A percentile compares a stretch with the other conserved stretches of the same genome.
phyloP scores from a whole-genome alignment of 2,797 vertebrate species.

The Furcifer pardalis region DNA sequence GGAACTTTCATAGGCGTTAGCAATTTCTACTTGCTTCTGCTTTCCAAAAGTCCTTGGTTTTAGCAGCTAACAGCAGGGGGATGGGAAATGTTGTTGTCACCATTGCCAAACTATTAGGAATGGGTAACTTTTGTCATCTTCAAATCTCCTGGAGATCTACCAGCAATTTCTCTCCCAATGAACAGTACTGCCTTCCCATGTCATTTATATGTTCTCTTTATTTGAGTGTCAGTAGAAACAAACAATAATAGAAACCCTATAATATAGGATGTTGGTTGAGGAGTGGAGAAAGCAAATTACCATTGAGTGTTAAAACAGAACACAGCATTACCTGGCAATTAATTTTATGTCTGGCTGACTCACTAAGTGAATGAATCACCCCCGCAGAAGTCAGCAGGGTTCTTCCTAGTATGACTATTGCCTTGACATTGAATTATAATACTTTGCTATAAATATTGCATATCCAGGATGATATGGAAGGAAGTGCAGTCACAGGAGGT shows the following conservation, averaged over 20 bases:
- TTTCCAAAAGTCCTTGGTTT: not conserved
- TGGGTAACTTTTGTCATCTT: not conserved
- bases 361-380: conserved; percentile 73
- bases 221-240: conserved; percentile 48
- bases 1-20: not conserved
- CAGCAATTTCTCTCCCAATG: not conserved
- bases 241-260: conserved; percentile 28
- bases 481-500: conserved; percentile 49
- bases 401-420: conserved; percentile 42
- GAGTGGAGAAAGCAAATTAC: conserved; percentile 57
- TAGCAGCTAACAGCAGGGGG: not conserved
- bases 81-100: not conserved
- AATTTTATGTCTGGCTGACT: conserved; percentile 64
- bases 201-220: not conserved
- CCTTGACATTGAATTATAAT: conserved; percentile 58
- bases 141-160: not conserved
- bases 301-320: conserved; percentile 58
- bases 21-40: not conserved
- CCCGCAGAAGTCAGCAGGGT: conserved; percentile 41
- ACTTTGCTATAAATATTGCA: conserved; percentile 65
- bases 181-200: not conserved
- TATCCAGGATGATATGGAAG: conserved; percentile 44
- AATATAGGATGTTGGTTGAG: conserved; percentile 43
- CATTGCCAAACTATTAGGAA: not conserved
- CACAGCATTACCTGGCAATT: conserved; percentile 66